These are phyloP conservation scores for Marcusenius ussheri DNA, from an alignment of 2,113 vertebrate genomes.

Conservation along the genomic window DNA sequence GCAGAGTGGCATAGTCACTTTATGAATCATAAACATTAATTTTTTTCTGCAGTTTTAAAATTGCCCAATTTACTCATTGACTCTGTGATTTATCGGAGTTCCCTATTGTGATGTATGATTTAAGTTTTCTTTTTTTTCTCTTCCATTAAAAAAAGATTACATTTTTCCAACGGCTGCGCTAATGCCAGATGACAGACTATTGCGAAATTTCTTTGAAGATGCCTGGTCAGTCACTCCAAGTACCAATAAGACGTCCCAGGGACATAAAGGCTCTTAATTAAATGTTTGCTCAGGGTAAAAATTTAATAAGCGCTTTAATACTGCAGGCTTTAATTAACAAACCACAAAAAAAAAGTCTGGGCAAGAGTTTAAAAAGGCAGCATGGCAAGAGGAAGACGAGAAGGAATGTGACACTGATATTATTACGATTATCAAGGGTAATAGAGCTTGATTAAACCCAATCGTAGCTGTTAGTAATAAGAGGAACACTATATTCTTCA, in stretches of 20 bases:
- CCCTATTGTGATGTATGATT: not conserved
- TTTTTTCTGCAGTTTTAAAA: not conserved
- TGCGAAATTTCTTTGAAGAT: conserved; percentile 14
- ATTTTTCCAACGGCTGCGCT: not conserved
- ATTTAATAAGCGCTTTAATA: conserved; percentile 53
- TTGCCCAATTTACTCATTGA: not conserved
- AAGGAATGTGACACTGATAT: conserved; percentile 21
- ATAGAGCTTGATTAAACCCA: conserved; percentile 48
- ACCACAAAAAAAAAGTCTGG: conserved; percentile 47
- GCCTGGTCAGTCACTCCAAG: not conserved
- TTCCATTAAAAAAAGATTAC: not conserved
- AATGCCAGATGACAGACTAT: not conserved
- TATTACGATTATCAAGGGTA: conserved; percentile 33
- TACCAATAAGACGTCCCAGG: conserved; percentile 45
- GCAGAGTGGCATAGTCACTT: not conserved
- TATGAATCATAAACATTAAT: not conserved
- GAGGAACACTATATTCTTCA: conserved; percentile 41
- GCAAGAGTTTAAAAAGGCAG: not conserved
- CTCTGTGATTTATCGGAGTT: not conserved
- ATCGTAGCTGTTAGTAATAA: conserved; percentile 47
- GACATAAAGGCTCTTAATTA: conserved; percentile 63
- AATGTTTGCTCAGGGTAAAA: conserved; percentile 50
- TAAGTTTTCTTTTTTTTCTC: not conserved
- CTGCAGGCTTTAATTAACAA: conserved; percentile 60
- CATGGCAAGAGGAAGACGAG: conserved; percentile 18